A percentile compares a stretch with the other conserved stretches of the same genome.
Conservation (phyloP, 30 jellyfish, hydroid and myxozoan species). For the Aurelia sp. region DNA sequence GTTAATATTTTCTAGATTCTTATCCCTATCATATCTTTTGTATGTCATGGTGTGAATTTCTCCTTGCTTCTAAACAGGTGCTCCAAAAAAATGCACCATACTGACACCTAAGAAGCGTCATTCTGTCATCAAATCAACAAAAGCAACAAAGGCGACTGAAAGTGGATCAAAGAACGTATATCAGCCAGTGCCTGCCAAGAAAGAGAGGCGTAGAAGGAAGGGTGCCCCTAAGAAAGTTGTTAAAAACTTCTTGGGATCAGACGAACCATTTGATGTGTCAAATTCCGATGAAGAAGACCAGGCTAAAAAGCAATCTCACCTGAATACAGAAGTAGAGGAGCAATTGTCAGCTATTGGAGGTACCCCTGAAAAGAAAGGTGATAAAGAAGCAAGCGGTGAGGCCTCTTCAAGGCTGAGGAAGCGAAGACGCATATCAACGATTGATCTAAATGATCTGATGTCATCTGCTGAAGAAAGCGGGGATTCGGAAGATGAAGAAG, state of each 20-base stretch:
- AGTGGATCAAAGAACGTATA: not conserved
- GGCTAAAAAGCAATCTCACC: too few relatives aligned
- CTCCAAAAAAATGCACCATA: not conserved
- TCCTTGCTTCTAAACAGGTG: not conserved
- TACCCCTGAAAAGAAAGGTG: too few relatives aligned
- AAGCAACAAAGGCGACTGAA: not conserved
- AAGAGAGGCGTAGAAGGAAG: constrained; percentile 21
- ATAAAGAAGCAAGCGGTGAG: too few relatives aligned
- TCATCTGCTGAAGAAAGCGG: not conserved
- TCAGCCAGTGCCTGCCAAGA: not conserved
- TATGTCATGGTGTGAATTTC: not conserved
- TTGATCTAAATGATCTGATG: too few relatives aligned
- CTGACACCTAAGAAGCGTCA: constrained; percentile 30
- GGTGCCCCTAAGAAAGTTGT: constrained; percentile 44
- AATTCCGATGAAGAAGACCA: not conserved
- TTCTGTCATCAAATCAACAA: constrained; percentile 30
- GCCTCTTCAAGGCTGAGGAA: too few relatives aligned
- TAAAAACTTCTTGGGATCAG: not conserved
- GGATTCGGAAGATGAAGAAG: not conserved
- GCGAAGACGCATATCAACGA: too few relatives aligned
- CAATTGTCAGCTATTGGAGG: too few relatives aligned
- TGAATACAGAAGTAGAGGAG: not conserved
- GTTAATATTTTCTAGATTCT: too few relatives aligned
- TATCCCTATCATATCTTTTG: too few relatives aligned
- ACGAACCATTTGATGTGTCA: not conserved